phyloP scores from a whole-genome alignment of 2,797 vertebrate species.

The Rhinella marina region DNA sequence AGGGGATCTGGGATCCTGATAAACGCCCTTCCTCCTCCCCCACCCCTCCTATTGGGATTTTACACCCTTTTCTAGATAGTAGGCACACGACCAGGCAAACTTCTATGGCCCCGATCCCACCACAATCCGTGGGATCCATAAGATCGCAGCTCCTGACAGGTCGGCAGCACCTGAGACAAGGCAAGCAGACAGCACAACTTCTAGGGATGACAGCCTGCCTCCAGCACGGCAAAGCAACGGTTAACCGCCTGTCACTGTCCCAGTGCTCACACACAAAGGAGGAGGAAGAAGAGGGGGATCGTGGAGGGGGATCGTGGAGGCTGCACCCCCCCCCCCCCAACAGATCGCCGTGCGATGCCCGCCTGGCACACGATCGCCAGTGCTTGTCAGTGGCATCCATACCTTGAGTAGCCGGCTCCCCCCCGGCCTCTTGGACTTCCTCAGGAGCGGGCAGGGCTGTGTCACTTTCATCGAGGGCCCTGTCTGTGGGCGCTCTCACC shows the following conservation, averaged over 20 bases:
- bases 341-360: background rate
- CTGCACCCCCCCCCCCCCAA: background rate
- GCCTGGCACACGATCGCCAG: background rate
- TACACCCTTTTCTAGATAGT: slow-evolving; percentile 19
- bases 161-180: background rate
- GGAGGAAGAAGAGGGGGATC: background rate
- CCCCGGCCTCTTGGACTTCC: slow-evolving; percentile 55
- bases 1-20: background rate
- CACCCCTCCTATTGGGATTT: slow-evolving; percentile 22
- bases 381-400: slow-evolving; percentile 45
- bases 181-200: background rate
- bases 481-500: background rate
- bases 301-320: background rate
- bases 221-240: background rate
- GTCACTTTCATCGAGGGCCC: background rate
- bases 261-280: slow-evolving; percentile 41
- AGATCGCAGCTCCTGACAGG: background rate
- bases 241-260: slow-evolving; percentile 41
- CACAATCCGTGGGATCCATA: background rate
- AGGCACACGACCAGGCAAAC: background rate
- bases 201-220: background rate
- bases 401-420: slow-evolving; percentile 64
- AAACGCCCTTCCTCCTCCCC: slow-evolving; percentile 7
- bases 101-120: background rate
- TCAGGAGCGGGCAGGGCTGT: background rate